phyloP scores from a whole-genome alignment of 2,113 vertebrate genomes.

The Indri indri region DNA sequence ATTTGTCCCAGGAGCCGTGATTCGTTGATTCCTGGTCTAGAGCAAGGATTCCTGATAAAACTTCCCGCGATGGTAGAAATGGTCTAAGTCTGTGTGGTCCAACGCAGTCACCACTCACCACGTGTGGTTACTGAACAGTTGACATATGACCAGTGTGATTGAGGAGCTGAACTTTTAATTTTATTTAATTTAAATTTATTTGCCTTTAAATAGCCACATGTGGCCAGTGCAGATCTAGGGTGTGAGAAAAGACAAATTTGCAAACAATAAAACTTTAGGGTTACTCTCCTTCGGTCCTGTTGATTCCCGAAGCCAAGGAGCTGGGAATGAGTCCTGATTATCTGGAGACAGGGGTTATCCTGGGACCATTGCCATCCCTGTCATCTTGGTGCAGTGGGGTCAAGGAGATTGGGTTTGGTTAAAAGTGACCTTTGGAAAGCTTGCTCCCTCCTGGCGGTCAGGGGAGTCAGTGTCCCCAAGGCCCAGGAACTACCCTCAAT shows the following conservation, averaged over 20 bases:
- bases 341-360: neutral
- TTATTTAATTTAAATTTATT: neutral
- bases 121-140: neutral
- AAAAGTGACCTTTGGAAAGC: neutral
- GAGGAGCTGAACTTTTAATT: neutral
- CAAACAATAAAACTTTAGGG: neutral
- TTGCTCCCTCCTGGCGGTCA: neutral
- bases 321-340: neutral
- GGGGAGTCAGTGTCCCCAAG: neutral
- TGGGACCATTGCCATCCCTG: neutral
- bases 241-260: neutral
- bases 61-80: accelerated
- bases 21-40: neutral
- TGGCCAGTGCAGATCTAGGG: neutral
- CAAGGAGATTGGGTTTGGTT: neutral
- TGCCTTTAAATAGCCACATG: neutral
- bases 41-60: neutral
- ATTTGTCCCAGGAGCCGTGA: neutral
- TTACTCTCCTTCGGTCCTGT: neutral
- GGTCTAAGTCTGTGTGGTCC: neutral
- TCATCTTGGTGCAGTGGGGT: neutral
- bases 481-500: neutral
- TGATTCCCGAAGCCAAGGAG: neutral
- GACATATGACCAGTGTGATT: neutral
- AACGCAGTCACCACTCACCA: accelerated